These are phyloP conservation scores for Sebastes jordani DNA, from an alignment of 2,797 vertebrate species.

Conservation along the genomic window DNA sequence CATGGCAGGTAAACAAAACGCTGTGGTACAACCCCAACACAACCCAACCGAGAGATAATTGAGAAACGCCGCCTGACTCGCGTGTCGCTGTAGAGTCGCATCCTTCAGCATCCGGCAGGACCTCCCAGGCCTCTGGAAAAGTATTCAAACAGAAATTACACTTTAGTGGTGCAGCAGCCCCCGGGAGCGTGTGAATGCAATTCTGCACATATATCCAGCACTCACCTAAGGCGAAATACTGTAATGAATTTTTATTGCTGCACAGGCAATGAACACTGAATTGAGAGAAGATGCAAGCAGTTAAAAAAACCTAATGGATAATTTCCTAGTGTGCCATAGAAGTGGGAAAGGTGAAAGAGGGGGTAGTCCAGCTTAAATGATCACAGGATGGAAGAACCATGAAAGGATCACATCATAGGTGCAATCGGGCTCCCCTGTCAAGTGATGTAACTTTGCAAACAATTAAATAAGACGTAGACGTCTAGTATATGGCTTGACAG, in stretches of 20 bases:
- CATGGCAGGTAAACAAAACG: slow-evolving; percentile 50
- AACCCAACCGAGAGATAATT: slow-evolving; percentile 28
- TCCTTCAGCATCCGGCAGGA: slow-evolving; percentile 17
- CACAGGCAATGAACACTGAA: slow-evolving; percentile 53
- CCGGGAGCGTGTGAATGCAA: slow-evolving; percentile 52
- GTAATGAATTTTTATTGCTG: slow-evolving; percentile 69
- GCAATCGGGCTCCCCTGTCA: not conserved
- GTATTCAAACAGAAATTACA: slow-evolving; percentile 66
- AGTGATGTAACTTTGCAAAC: slow-evolving; percentile 23
- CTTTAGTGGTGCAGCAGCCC: slow-evolving; percentile 43
- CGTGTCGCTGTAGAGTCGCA: slow-evolving; percentile 11
- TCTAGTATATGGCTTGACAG: not conserved
- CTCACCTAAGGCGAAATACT: slow-evolving; percentile 48
- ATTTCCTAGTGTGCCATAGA: slow-evolving; percentile 59
- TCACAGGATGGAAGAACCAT: slow-evolving; percentile 21
- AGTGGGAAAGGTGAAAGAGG: slow-evolving; percentile 26
- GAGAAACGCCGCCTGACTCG: slow-evolving; percentile 21
- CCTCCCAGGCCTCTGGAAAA: slow-evolving; percentile 44
- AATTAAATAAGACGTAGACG: not conserved
- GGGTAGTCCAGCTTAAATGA: slow-evolving; percentile 18
- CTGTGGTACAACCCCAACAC: not conserved
- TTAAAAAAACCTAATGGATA: slow-evolving; percentile 62
- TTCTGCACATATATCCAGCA: slow-evolving; percentile 51
- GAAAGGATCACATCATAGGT: slow-evolving; percentile 10
- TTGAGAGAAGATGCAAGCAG: slow-evolving; percentile 50